A percentile compares a stretch with the other conserved stretches of the same genome.
Conservation (phyloP, 2,888 invertebrate genomes). For the Synergus umbraculus region DNA sequence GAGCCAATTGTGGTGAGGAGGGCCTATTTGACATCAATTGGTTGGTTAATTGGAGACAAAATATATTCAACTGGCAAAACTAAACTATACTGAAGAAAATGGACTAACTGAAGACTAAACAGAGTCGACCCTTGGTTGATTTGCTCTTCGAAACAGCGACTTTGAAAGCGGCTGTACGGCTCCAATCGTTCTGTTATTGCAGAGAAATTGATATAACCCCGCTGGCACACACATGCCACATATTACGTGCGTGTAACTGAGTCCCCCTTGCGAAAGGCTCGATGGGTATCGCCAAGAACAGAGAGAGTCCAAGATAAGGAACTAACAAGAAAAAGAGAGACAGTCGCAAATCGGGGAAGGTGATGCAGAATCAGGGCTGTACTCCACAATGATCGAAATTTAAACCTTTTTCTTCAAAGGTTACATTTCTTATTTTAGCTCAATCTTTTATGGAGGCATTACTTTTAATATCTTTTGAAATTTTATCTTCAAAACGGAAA, state of each 20-base stretch:
- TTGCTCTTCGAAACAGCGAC: constrained; percentile 25
- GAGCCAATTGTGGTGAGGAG: constrained; percentile 1
- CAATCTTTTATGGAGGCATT: neutral
- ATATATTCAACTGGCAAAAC: constrained; percentile 24
- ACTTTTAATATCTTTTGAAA: neutral
- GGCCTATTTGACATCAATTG: constrained; percentile 36
- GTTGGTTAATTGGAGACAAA: constrained; percentile 32
- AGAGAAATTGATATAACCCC: constrained; percentile 38
- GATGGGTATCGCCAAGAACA: constrained; percentile 35
- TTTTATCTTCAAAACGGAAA: no score
- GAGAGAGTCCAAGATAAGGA: constrained; percentile 34
- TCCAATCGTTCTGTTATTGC: constrained; percentile 38
- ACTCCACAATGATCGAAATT: constrained; percentile 3
- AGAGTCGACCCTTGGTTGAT: constrained; percentile 4
- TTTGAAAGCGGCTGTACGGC: constrained; percentile 9
- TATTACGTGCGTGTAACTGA: constrained; percentile 37
- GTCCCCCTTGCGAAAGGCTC: constrained; percentile 31
- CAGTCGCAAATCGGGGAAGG: neutral
- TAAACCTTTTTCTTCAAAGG: neutral
- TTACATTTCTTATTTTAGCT: neutral
- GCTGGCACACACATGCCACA: constrained; percentile 40
- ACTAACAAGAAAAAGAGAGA: constrained; percentile 28
- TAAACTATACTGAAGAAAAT: neutral
- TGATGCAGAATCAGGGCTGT: constrained; percentile 40
- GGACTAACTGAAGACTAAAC: constrained; percentile 12